These are phyloP conservation scores for Benitochromis conjunctus DNA, from an alignment of 2,113 vertebrate species.

Conservation along the genomic window DNA sequence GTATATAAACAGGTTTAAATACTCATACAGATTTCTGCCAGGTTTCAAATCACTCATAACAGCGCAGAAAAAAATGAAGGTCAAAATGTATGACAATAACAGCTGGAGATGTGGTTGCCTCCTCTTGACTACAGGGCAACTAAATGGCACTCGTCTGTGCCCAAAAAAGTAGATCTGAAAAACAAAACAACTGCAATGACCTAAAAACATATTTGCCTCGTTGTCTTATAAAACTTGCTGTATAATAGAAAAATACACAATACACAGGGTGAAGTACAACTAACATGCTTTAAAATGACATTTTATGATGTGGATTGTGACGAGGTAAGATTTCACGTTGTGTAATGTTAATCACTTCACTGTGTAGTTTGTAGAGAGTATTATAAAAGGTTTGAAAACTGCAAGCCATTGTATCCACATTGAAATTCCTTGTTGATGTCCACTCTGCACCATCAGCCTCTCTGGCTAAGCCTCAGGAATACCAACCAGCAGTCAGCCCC, in stretches of 20 bases:
- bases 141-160: not conserved
- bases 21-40: not conserved
- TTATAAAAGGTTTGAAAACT: constrained; percentile 20
- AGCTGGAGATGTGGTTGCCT: not conserved
- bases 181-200: not conserved
- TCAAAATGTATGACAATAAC: not conserved
- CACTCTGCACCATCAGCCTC: constrained; percentile 64
- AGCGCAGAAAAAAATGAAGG: not conserved
- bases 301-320: not conserved
- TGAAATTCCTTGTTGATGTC: constrained; percentile 69
- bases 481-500: constrained; percentile 59
- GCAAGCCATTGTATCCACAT: constrained; percentile 37
- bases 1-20: not conserved
- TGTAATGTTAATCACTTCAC: not conserved
- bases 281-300: not conserved
- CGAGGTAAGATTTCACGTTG: not conserved
- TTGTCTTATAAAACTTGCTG: not conserved
- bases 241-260: not conserved
- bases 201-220: not conserved
- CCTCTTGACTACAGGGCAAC: not conserved
- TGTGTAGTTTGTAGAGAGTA: not conserved
- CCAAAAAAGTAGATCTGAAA: not conserved
- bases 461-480: constrained; percentile 62
- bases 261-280: not conserved
- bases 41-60: not conserved